phyloP scores from a whole-genome alignment of 2,888 invertebrate genomes.

The Athalia circularis region DNA sequence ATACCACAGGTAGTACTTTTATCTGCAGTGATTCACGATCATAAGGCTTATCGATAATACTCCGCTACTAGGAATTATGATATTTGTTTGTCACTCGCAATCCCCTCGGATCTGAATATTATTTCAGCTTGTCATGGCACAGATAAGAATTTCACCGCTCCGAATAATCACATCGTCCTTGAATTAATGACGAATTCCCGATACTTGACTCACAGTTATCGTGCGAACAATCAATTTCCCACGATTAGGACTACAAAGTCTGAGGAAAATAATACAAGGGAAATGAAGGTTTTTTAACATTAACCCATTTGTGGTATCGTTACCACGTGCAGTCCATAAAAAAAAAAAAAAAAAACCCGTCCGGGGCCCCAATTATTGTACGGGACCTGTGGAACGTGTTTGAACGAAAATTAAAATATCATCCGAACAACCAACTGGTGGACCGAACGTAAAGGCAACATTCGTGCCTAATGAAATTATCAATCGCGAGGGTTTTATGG shows the following conservation, averaged over 20 bases:
- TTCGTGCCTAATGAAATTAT: conserved; percentile 31
- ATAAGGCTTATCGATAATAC: conserved; percentile 1
- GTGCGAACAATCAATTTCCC: conserved; percentile 16
- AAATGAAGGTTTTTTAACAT: no score
- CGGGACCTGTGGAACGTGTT: conserved; percentile 17
- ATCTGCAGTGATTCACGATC: conserved; percentile 29
- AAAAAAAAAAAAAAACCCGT: no score
- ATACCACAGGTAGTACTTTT: conserved; percentile 31
- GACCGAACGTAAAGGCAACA: not conserved
- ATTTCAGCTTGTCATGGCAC: not conserved
- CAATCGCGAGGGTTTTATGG: conserved; percentile 14
- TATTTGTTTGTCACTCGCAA: not conserved
- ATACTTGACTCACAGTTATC: conserved; percentile 9
- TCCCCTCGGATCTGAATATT: not conserved
- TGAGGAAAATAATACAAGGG: not conserved
- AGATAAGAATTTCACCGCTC: not conserved
- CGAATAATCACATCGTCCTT: not conserved
- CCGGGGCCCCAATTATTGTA: not conserved
- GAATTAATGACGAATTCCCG: not conserved
- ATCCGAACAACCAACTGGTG: not conserved
- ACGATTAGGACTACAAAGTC: conserved; percentile 8
- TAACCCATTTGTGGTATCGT: no score
- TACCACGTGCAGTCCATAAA: no score
- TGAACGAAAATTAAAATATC: conserved; percentile 42
- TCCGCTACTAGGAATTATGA: not conserved